These are phyloP conservation scores for Coremacera marginata DNA, from an alignment of 2,888 invertebrate species.

Conservation along the genomic window DNA sequence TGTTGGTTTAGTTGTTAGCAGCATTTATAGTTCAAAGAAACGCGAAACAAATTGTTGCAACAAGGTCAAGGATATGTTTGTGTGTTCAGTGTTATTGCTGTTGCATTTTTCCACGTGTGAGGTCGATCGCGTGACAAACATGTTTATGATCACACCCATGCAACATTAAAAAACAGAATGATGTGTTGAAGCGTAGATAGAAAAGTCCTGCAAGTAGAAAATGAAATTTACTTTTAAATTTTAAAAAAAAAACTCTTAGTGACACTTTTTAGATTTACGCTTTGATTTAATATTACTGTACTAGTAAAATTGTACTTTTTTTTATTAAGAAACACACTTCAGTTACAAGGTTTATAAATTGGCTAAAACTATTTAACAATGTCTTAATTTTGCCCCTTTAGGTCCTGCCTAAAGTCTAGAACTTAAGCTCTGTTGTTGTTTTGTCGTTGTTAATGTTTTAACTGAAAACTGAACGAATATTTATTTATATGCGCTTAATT, in stretches of 20 bases:
- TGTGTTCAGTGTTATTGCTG: not conserved
- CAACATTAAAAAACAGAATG: too few relatives aligned
- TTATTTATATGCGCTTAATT: not conserved
- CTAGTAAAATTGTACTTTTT: too few relatives aligned
- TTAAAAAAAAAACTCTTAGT: too few relatives aligned
- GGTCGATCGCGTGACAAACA: not conserved
- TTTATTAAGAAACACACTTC: too few relatives aligned
- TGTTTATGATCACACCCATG: not conserved
- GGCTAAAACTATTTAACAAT: not conserved
- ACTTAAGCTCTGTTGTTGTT: not conserved
- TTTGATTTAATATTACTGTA: too few relatives aligned
- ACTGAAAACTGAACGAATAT: not conserved
- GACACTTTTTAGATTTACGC: too few relatives aligned
- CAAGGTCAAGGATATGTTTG: not conserved
- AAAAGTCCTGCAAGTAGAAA: too few relatives aligned
- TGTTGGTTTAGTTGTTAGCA: slow-evolving; percentile 1
- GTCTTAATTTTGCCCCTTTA: not conserved
- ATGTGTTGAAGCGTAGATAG: too few relatives aligned
- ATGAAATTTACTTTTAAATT: too few relatives aligned
- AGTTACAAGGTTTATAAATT: not conserved
- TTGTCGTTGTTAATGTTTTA: not conserved
- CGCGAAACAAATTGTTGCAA: not conserved
- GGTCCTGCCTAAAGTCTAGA: not conserved
- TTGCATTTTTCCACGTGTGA: not conserved
- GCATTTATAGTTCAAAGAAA: not conserved